A percentile compares a stretch with the other conserved stretches of the same genome.
phyloP scores from a whole-genome alignment of 37 sponge, comb jelly and placozoan species.

The Mnemiopsis leidyi region DNA sequence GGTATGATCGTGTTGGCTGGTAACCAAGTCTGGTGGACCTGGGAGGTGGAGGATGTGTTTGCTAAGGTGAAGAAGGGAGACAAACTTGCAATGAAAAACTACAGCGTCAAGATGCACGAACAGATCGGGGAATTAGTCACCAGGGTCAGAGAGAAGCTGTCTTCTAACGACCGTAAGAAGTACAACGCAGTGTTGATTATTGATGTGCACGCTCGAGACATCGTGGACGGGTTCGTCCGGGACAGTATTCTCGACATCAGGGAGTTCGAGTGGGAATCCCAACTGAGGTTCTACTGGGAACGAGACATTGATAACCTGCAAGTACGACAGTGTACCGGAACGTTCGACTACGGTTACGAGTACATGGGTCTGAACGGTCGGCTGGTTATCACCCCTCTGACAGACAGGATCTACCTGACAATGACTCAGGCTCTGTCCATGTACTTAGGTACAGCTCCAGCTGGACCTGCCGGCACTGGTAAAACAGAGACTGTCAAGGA shows the following conservation, averaged over 20 bases:
- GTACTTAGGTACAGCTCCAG: slow-evolving; percentile 96
- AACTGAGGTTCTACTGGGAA: slow-evolving; percentile 99
- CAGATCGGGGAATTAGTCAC: slow-evolving; percentile 97
- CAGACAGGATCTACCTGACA: slow-evolving; percentile 96
- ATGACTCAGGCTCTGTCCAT: slow-evolving; percentile 95
- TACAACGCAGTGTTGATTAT: slow-evolving; percentile 96
- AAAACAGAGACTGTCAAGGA: slow-evolving; percentile 99
- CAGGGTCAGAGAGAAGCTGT: slow-evolving; percentile 88
- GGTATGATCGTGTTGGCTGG: slow-evolving; percentile 95
- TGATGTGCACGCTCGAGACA: slow-evolving; percentile 99
- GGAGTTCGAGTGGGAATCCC: slow-evolving; percentile 99
- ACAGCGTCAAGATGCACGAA: slow-evolving; percentile 88
- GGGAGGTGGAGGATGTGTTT: slow-evolving; percentile 99
- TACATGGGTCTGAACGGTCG: slow-evolving; percentile 99
- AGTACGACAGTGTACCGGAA: slow-evolving; percentile 92
- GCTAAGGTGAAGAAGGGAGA: slow-evolving; percentile 96
- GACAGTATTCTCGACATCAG: slow-evolving; percentile 99
- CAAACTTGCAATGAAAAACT: slow-evolving; percentile 98
- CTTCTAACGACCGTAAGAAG: slow-evolving; percentile 97
- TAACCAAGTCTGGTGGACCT: slow-evolving; percentile 99
- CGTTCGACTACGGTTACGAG: slow-evolving; percentile 96
- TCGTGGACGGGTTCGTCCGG: slow-evolving; percentile 94
- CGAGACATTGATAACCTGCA: slow-evolving; percentile 82
- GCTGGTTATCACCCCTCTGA: slow-evolving; percentile 93
- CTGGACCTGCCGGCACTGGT: slow-evolving; percentile 99